Base-by-base conservation (phyloP, 2,113 vertebrate species). In the Corvus moneduloides region DNA sequence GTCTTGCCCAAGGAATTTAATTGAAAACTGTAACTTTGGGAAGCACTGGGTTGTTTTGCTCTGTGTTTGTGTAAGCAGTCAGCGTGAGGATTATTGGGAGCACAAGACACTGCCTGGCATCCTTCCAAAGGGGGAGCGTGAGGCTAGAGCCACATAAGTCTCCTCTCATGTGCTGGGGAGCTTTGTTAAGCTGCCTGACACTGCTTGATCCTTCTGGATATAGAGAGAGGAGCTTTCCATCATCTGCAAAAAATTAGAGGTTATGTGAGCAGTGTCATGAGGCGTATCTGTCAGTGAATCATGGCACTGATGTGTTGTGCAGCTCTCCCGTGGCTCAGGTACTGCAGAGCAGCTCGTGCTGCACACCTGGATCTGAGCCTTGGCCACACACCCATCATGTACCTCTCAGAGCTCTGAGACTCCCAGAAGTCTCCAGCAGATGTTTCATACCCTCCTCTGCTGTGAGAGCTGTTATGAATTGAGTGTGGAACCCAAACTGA, bases 231-330 rank as follows among this genome's bases (percentile, higher is more conserved):
- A 62, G 74, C 66, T 93, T 93, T 81, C 87, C 66, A 78, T 89
- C 93, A 89, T 91, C 93, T 95, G 92, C 66, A 79, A 89, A 56
- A 87, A 51, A 91, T 95, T 59, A 94, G 78, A 48, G 87, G 74
- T 39, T 93, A 1, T 41, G 56, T 22, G 91, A 67, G 46, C 43
- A 87, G 59, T 4, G 0, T 33, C 20, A 18, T 1, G 61, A 63
- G 56, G 63, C 10, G 0, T 17, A 5, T 62, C 76, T 43, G 64
- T 9, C 17, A 76, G 63, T 9, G 79, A 41, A 24, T 24, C 64
- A 30, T 0, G 5, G 52, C 9, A 2, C 26, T 5, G 11, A 6
- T 21, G 68, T 3, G 74, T 1, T 10, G n/a, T 22, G 46, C 17
- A 54, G 59, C 68, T 84, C 58, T 73, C 4, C 41, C 0, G 0